Evolutionary conservation across 2,797 vertebrate species (phyloP).

Genomic region (Crax fasciolata): DNA sequence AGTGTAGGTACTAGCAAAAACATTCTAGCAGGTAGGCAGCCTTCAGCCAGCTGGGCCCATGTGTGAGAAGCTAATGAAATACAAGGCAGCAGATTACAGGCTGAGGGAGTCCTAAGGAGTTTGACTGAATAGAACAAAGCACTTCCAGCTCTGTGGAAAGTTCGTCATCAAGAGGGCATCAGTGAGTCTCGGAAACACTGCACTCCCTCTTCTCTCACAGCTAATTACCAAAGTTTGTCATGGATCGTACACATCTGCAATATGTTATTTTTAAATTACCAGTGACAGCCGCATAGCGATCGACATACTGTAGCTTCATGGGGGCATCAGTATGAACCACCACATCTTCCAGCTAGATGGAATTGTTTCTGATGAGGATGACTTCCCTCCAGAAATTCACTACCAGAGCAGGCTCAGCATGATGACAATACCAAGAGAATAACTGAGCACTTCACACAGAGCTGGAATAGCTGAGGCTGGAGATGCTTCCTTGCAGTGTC

Average conservation of each 20-base stretch:
- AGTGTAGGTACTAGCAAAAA: fast-evolving
- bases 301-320: not conserved
- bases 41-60: not conserved
- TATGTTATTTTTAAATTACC: not conserved
- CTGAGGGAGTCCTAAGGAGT: not conserved
- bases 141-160: not conserved
- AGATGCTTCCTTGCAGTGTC: not conserved
- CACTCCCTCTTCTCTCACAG: not conserved
- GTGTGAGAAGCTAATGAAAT: fast-evolving
- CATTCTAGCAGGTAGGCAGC: not conserved
- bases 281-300: not conserved
- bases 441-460: not conserved
- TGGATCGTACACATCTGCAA: not conserved
- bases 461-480: not conserved
- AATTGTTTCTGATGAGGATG: not conserved
- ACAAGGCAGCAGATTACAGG: not conserved
- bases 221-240: not conserved
- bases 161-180: not conserved
- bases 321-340: not conserved
- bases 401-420: not conserved
- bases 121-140: not conserved
- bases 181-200: not conserved
- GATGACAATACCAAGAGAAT: not conserved
- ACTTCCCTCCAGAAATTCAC: not conserved
- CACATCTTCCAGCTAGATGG: not conserved